Evolutionary conservation across 2,113 vertebrate genomes (phyloP), one percentile per base, ranked within the genome.

Genomic region (Camelus bactrianus): DNA sequence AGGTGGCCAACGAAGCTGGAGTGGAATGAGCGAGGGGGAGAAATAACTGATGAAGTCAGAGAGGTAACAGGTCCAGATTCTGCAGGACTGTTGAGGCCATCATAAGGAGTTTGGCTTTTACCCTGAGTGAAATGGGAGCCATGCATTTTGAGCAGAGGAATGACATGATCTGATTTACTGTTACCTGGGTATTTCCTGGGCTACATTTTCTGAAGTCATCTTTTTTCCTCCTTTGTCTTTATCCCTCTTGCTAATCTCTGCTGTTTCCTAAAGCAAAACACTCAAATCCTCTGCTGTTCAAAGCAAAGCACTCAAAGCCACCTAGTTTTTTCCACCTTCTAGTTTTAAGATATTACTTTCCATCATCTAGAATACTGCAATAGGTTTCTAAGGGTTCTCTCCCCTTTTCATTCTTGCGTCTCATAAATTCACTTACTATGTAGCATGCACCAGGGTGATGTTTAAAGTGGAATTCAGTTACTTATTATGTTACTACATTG

Each of bases 321-420:
- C 38, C 28, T 48, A 35, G 35, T 72, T 93, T 60, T 79, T 32
- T 80, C 54, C 64, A 93, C 56, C 35, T 72, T 50, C 75, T 52
- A 79, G 62, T 93, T 93, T 87, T 87, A 62, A 38, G 75, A 17
- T 69, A 48, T 24, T 54, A 48, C 77, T 86, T 84, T 79, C 72
- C 67, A 56, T 93, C 30, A 58, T 52, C 5, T 50, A 87, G 24
- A 50, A 80, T 70, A 50, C 13, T 77, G 58, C 28, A 28, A 24
- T 42, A 87, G 9, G 17, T 81, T 62, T 42, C 42, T 70, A 38
- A 58, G 83, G 42, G 38, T 52, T 93, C n/a, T 70, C 38, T 60
- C 13, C 54, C 46, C 54, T 22, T 72, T 52, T 54, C 85, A 26
- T 72, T 62, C n/a, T 60, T 52, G 54, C 52, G n/a, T 70, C 30